phyloP scores from a whole-genome alignment of 2,113 vertebrate genomes.

The Nestor notabilis region DNA sequence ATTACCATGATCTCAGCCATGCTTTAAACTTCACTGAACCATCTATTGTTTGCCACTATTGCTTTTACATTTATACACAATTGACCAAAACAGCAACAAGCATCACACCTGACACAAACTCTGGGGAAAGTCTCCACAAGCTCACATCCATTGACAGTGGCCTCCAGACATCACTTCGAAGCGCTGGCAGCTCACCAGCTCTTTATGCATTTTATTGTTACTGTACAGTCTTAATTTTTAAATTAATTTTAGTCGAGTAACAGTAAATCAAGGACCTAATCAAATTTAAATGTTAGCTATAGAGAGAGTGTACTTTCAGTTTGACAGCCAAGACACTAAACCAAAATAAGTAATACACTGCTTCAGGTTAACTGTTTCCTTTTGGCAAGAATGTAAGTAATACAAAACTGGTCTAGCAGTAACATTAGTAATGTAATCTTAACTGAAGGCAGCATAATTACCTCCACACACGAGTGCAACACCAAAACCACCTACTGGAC shows the following conservation, averaged over 20 bases:
- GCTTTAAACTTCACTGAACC: neutral
- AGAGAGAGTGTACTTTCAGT: neutral
- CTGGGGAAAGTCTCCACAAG: neutral
- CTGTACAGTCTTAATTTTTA: neutral
- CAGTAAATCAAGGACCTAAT: slow-evolving; percentile 7
- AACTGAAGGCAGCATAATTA: neutral
- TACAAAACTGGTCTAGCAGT: neutral
- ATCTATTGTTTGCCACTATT: neutral
- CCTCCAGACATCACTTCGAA: neutral
- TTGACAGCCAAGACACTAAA: slow-evolving; percentile 9
- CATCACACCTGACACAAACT: neutral
- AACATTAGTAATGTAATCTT: neutral
- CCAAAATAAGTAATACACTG: neutral
- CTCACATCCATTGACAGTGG: neutral
- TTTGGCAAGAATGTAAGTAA: neutral
- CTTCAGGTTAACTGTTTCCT: slow-evolving; percentile 17
- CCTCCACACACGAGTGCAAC: neutral
- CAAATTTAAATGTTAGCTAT: neutral
- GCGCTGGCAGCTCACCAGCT: slow-evolving; percentile 13
- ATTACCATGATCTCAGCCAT: neutral
- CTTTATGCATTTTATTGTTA: slow-evolving; percentile 23
- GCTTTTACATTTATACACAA: neutral
- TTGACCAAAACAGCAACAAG: neutral
- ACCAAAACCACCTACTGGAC: neutral
- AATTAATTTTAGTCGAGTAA: slow-evolving; percentile 31